Base-by-base conservation (phyloP, 2,113 vertebrate genomes). In the Puffinus mauretanicus region DNA sequence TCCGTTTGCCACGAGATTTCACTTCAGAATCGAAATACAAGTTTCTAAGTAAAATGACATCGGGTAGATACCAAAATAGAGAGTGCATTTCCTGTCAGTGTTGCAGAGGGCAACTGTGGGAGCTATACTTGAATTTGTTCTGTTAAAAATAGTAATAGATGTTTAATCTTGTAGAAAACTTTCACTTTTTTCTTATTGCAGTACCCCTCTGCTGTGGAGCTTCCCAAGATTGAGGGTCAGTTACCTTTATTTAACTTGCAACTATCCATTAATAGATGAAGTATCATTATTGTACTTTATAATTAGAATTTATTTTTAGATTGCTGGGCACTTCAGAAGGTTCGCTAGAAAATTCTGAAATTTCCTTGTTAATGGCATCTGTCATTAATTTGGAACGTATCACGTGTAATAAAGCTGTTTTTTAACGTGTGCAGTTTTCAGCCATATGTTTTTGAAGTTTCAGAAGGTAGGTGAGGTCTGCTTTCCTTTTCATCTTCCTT, bases 191-290 rank as follows among this genome's bases (percentile, higher is more conserved):
- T 97, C 75, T 93, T 76, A 49, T 98, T 98, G 96, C 97, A 99
- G 99, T 96, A 97, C 12, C 95, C 97, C 19, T 92, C 96, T 94
- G 96, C 98, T 87, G 88, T 96, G 93, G 98, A 98, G 71, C 96
- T 98, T 55, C 98, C 98, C 62, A 97, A 94, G 87, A 98, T 99
- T 85, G 98, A 99, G 96, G 99, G 99, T 99, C 96, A 98, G 97
- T 95, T 90, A 16, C 55, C 54, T 82, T 91, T 76, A 52, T 69
- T 95, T 90, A 52, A 78, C 62, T 90, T 95, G 67, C 49, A 73
- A 32, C 51, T 92, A 7, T 65, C 19, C 27, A 19, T 82, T 77
- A 58, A 80, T 62, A 90, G 70, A 65, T 71, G 13, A 89, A 84
- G 58, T 70, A 32, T 16, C 10, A 82, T 67, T 62, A 12, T 55